Evolutionary conservation across 2,888 invertebrate genomes (phyloP).

Genomic region (Ectemnius continuus): DNA sequence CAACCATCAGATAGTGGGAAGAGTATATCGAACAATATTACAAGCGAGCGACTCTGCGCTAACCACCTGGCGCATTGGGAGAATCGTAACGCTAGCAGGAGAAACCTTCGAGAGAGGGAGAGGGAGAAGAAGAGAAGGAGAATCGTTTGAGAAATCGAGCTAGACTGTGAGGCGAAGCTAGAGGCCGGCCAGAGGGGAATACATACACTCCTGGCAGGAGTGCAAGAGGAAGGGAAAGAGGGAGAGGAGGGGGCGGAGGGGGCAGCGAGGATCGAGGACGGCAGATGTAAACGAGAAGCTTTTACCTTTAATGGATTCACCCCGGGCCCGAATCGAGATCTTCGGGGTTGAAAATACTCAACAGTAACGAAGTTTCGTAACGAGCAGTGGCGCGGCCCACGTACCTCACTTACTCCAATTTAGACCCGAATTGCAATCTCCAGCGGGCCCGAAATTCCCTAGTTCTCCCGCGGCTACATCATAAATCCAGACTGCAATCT

Average conservation of each 20-base stretch:
- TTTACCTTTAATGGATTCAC: constrained; percentile 64
- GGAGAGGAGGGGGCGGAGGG: constrained; percentile 26
- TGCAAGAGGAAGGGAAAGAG: neutral
- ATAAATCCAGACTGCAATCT: too few species aligned
- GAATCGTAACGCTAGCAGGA: constrained; percentile 45
- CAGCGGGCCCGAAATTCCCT: constrained; percentile 31
- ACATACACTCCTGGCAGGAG: constrained; percentile 2
- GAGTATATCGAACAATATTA: constrained; percentile 5
- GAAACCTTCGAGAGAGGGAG: neutral
- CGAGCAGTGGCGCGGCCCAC: constrained; percentile 48
- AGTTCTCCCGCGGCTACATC: too few species aligned
- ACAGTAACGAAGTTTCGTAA: constrained; percentile 62
- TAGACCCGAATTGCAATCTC: constrained; percentile 20
- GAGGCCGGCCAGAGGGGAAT: neutral
- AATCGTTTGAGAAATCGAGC: neutral
- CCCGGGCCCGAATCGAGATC: constrained; percentile 57
- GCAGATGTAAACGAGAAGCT: constrained; percentile 62
- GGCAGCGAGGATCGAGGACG: constrained; percentile 32
- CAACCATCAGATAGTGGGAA: neutral
- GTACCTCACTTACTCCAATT: constrained; percentile 48
- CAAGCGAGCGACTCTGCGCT: constrained; percentile 26
- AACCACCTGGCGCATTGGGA: constrained; percentile 55
- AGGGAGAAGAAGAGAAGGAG: neutral
- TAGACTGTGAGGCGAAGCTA: neutral
- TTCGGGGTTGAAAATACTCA: constrained; percentile 63